A percentile compares a stretch with the other conserved stretches of the same genome.
Conservation (phyloP, 2,797 vertebrate species). For the Erethizon dorsatum region DNA sequence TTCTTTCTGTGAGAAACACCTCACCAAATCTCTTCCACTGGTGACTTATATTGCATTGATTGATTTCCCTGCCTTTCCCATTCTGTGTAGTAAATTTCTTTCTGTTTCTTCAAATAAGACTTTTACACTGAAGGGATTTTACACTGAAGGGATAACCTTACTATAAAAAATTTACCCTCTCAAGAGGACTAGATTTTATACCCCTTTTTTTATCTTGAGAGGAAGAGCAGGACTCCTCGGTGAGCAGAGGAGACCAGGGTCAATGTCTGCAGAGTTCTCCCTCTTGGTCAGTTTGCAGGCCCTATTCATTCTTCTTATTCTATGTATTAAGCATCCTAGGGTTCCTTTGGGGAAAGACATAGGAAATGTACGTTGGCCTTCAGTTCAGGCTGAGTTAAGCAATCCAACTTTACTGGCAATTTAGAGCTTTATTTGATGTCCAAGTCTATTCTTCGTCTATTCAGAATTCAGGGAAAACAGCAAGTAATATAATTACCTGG, state of each 20-base stretch:
- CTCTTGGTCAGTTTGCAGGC: too few species aligned
- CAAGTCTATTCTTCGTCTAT: neutral
- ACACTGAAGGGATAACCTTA: neutral
- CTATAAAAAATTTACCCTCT: neutral
- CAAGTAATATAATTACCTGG: neutral
- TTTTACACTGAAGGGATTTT: neutral
- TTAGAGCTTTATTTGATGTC: neutral
- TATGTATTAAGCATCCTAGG: neutral
- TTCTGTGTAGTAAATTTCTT: neutral
- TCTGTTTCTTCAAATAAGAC: neutral
- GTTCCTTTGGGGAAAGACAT: neutral
- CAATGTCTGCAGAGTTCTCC: accelerated
- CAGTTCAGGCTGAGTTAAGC: neutral
- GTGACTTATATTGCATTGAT: neutral
- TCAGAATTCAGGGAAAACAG: neutral
- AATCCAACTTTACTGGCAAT: neutral
- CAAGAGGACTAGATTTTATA: neutral
- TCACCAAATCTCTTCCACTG: neutral
- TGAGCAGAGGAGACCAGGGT: neutral
- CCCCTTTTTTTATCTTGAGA: neutral
- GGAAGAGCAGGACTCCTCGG: neutral
- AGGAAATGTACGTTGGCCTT: neutral
- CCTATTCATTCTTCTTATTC: neutral
- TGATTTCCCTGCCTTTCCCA: neutral
- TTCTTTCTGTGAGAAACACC: neutral